Base-by-base conservation (phyloP, 2,113 vertebrate species). In the Passer montanus region DNA sequence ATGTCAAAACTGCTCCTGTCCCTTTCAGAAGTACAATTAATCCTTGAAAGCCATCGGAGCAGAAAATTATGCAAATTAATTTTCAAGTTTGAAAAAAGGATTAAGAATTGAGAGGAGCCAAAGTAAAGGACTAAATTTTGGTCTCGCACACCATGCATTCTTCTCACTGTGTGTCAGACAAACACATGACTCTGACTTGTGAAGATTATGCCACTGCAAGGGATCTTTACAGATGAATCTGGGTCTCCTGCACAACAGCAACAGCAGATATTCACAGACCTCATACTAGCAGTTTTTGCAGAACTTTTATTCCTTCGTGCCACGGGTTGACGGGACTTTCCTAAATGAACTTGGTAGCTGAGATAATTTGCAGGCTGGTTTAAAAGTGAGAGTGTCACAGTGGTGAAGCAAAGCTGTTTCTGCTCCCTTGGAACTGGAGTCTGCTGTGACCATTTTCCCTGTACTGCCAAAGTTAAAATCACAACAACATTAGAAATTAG, bases 31-130 rank as follows among this genome's bases (percentile, higher is more conserved):
- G 31, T 44, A 87, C 56, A 88, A 85, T 60, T 82, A 93, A 91
- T 90, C n/a, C 53, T 92, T 88, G 63, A 88, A 90, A 83, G 14
- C 49, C 62, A 68, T 18, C n/a, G 37, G 49, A 94, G 75, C 62
- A 70, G 46, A 37, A 95, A 96, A 93, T 88, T 53, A 90, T 53
- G 46, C 37, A 91, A 92, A 92, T 85, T 83, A 87, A 94, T 93
- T 88, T 93, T 85, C 53, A 91, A 92, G 55, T 92, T 90, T 66
- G 59, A 74, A 76, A 73, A 86, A 90, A 86, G 59, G 68, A 94
- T 92, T 91, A 88, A 73, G 39, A 87, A 55, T 86, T 47, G 39
- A 88, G 43, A 92, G 18, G 21, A 90, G 41, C 72, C 82, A 62
- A 88, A 85, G 41, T 10, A 62, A 93, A 83, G 50, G 43, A 33